Evolutionary conservation across 2,888 invertebrate species (phyloP).

Genomic region (Lasioglossum leucozonium): DNA sequence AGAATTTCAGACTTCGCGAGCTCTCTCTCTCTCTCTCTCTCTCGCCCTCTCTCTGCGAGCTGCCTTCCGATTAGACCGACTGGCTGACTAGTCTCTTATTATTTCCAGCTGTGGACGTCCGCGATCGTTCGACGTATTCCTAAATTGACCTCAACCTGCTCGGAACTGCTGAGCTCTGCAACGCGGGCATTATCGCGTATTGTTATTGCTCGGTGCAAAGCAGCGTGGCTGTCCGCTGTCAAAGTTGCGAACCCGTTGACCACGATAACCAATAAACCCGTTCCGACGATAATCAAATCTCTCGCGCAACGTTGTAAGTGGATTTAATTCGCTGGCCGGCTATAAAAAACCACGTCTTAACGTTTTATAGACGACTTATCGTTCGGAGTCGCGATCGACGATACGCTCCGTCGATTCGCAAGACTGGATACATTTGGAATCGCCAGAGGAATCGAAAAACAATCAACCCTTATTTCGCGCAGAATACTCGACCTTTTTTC

Average conservation of each 20-base stretch:
- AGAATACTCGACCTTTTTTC: neutral
- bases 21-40: slow-evolving; percentile 18
- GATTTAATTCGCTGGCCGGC: neutral
- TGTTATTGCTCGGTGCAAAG: neutral
- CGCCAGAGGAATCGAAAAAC: neutral
- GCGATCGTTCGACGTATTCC: neutral
- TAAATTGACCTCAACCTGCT: neutral
- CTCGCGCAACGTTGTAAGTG: neutral
- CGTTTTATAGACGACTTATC: neutral
- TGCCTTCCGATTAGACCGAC: slow-evolving; percentile 23
- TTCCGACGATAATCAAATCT: slow-evolving; percentile 15
- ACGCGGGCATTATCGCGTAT: neutral
- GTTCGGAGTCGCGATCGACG: neutral
- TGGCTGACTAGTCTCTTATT: slow-evolving; percentile 25
- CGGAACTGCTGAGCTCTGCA: neutral
- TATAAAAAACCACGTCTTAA: neutral
- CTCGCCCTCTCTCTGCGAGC: slow-evolving; percentile 35
- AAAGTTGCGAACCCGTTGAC: slow-evolving; percentile 3
- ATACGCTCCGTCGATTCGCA: neutral
- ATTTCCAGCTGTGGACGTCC: slow-evolving; percentile 5
- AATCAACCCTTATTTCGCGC: neutral
- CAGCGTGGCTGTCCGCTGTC: neutral
- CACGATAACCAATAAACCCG: slow-evolving; percentile 14
- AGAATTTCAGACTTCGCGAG: slow-evolving; percentile 50
- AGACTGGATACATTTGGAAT: neutral